phyloP scores from a whole-genome alignment of 2,888 invertebrate genomes.

The Orgyia antiqua region DNA sequence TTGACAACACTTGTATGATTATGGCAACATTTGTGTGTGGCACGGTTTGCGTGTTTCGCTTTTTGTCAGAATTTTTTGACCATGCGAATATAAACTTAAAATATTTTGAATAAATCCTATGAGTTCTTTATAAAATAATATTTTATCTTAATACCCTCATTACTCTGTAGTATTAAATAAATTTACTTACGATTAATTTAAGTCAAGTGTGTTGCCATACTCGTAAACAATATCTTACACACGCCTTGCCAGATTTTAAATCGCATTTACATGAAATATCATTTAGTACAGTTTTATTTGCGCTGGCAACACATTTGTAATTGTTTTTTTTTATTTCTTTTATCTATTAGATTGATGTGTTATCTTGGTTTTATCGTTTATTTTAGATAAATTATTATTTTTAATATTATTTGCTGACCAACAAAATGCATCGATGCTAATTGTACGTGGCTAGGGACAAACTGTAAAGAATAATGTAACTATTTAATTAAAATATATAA shows the following conservation, averaged over 20 bases:
- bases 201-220: no score
- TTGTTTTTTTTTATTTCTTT: constrained; percentile 37
- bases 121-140: no score
- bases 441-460: constrained; percentile 59
- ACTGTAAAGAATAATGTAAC: constrained; percentile 77
- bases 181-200: no score
- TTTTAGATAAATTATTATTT: constrained; percentile 72
- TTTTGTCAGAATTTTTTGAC: no score
- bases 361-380: constrained; percentile 49
- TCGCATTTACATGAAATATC: constrained; percentile 28
- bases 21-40: constrained; percentile 4
- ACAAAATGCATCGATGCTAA: constrained; percentile 72
- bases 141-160: no score
- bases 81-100: no score
- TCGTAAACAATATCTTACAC: no score
- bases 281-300: constrained; percentile 19
- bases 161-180: constrained; percentile 46
- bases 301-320: constrained; percentile 40
- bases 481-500: constrained; percentile 78
- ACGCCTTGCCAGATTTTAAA: constrained; percentile 20
- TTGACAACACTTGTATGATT: constrained; percentile 4
- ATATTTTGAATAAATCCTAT: no score
- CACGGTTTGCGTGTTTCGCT: neutral
- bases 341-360: constrained; percentile 48
- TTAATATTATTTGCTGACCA: constrained; percentile 70